These are phyloP conservation scores for Troilus luridus DNA, from an alignment of 2,888 invertebrate species.

Conservation along the genomic window DNA sequence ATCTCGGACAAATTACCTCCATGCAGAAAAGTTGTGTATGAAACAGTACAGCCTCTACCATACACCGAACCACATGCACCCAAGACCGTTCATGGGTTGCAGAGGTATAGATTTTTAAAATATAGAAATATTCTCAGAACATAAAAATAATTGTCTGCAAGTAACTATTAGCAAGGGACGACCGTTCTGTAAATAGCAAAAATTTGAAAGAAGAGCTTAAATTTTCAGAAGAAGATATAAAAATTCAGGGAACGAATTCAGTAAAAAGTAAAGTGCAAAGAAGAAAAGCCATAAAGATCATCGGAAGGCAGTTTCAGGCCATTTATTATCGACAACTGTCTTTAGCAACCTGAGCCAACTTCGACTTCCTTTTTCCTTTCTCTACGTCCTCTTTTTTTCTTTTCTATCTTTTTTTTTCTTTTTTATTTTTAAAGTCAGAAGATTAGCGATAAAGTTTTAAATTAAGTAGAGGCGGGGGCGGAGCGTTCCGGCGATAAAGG, in stretches of 20 bases:
- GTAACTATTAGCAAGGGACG: not conserved
- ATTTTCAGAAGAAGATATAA: not conserved
- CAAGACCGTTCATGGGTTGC: too few species aligned
- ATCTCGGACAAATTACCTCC: too few species aligned
- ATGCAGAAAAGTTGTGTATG: too few species aligned
- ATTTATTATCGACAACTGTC: constrained; percentile 48
- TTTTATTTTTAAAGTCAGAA: constrained; percentile 50
- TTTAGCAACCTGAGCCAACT: constrained; percentile 31
- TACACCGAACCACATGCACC: too few species aligned
- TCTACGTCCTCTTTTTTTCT: not conserved
- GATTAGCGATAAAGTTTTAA: constrained; percentile 50
- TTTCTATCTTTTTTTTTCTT: not conserved
- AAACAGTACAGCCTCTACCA: too few species aligned
- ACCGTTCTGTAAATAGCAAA: not conserved
- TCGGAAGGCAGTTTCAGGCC: constrained; percentile 4
- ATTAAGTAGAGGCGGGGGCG: constrained; percentile 38
- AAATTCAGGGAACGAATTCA: constrained; percentile 4
- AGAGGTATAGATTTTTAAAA: too few species aligned
- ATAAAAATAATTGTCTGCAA: not conserved
- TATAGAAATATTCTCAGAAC: too few species aligned
- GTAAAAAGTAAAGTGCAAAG: constrained; percentile 33
- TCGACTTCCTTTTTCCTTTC: constrained; percentile 20
- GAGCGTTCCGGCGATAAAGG: constrained; percentile 30
- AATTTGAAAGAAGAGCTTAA: not conserved
- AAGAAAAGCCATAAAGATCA: constrained; percentile 35